phyloP scores from a whole-genome alignment of 2,888 invertebrate genomes.

The Drosophila affinis region DNA sequence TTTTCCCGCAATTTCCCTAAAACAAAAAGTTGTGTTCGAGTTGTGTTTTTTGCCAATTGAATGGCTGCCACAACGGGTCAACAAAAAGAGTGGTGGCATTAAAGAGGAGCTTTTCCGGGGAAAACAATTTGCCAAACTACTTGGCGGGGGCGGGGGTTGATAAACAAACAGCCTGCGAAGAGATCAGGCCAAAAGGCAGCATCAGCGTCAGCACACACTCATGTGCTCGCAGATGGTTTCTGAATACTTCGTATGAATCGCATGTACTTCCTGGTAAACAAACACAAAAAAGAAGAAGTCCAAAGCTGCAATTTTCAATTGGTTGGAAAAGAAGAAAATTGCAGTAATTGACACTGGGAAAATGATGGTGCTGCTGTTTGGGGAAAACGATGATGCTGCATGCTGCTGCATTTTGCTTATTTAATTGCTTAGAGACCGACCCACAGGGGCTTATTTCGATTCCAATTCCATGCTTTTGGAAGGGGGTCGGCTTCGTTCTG shows the following conservation, averaged over 20 bases:
- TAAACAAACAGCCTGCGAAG: too few species aligned
- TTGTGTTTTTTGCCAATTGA: slow-evolving; percentile 24
- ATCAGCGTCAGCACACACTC: slow-evolving; percentile 7
- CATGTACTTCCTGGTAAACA: slow-evolving; percentile 58
- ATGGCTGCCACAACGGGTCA: slow-evolving; percentile 18
- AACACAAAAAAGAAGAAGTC: slow-evolving; percentile 11
- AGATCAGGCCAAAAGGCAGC: neutral
- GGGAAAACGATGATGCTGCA: slow-evolving; percentile 31
- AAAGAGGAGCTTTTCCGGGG: slow-evolving; percentile 45
- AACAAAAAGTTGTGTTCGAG: slow-evolving; percentile 27
- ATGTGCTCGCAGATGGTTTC: slow-evolving; percentile 9
- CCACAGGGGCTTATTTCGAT: neutral
- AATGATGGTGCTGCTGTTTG: slow-evolving; percentile 53
- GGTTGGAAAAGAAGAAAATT: slow-evolving; percentile 39
- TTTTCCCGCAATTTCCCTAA: slow-evolving; percentile 26
- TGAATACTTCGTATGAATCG: neutral
- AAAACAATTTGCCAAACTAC: slow-evolving; percentile 52
- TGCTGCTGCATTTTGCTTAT: slow-evolving; percentile 59
- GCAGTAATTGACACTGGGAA: slow-evolving; percentile 67
- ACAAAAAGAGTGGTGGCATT: slow-evolving; percentile 7
- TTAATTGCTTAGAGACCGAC: slow-evolving; percentile 49
- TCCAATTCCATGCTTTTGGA: too few species aligned
- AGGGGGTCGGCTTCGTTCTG: neutral
- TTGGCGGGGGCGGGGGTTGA: neutral
- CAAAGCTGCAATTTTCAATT: slow-evolving; percentile 29